phyloP scores from a whole-genome alignment of 1,140 invertebrate genomes.

The Lasioglossum albipes region DNA sequence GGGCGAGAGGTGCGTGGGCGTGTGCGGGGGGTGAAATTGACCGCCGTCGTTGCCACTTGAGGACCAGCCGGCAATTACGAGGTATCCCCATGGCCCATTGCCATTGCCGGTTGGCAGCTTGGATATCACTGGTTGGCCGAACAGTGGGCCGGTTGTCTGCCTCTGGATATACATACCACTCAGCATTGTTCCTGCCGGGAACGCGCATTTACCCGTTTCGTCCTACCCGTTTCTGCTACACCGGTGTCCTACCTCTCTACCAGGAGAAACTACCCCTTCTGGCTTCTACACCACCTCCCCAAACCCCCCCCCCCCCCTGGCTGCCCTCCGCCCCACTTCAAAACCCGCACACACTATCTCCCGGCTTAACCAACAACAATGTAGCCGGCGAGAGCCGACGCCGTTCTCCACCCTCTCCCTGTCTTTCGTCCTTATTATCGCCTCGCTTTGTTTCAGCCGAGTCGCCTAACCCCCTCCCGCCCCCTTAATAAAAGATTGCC shows the following conservation, averaged over 20 bases:
- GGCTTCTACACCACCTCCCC: no score
- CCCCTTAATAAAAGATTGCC: background rate
- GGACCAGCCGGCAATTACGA: slow-evolving; percentile 66
- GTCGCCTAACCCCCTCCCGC: background rate
- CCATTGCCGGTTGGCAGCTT: slow-evolving; percentile 61
- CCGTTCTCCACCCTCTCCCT: slow-evolving; percentile 1
- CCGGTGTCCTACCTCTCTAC: background rate
- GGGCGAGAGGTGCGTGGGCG: background rate
- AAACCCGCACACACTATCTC: slow-evolving; percentile 69
- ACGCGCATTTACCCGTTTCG: slow-evolving; percentile 36
- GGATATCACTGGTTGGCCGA: slow-evolving; percentile 54
- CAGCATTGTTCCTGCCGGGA: slow-evolving; percentile 61
- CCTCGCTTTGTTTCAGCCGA: slow-evolving; percentile 30
- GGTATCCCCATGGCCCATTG: slow-evolving; percentile 69
- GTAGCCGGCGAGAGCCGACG: slow-evolving; percentile 27
- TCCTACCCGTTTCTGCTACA: slow-evolving; percentile 18
- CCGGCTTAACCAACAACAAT: slow-evolving; percentile 70
- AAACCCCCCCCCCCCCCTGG: slow-evolving; percentile 1
- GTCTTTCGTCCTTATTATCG: slow-evolving; percentile 59
- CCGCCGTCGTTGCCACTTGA: slow-evolving; percentile 69
- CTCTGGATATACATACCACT: slow-evolving; percentile 60
- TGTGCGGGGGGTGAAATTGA: slow-evolving; percentile 64
- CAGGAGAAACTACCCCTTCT: no score
- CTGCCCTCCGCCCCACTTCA: slow-evolving; percentile 51
- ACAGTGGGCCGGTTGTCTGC: slow-evolving; percentile 48